Percentiles rank a stretch among this genome's conserved stretches.
Evolutionary conservation across 2,888 invertebrate genomes (phyloP).

Genomic region (Cotesia congregata): DNA sequence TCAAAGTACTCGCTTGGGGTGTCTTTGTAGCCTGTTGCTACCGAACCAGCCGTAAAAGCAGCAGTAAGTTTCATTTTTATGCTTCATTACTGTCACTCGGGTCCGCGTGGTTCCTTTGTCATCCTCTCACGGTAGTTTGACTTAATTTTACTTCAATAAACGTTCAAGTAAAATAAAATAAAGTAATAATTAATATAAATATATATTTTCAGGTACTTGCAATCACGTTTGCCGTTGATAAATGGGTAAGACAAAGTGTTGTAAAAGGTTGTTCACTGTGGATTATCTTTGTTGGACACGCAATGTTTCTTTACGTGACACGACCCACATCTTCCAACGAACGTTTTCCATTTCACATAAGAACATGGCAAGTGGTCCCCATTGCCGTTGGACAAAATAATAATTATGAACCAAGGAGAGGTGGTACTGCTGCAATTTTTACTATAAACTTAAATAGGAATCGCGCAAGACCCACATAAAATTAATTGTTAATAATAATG

Average conservation of each 20-base stretch:
- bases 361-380: constrained; percentile 64
- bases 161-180: neutral
- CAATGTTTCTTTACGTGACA: constrained; percentile 62
- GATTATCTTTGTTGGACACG: constrained; percentile 61
- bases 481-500: neutral
- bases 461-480: constrained; percentile 14
- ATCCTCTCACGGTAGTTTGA: constrained; percentile 59
- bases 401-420: constrained; percentile 60
- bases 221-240: constrained; percentile 76
- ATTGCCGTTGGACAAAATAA: constrained; percentile 60
- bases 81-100: constrained; percentile 61
- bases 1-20: constrained; percentile 85
- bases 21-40: constrained; percentile 77
- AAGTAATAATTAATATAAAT: constrained; percentile 11
- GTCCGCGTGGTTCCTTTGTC: constrained; percentile 63
- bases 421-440: constrained; percentile 52
- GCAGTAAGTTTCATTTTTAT: constrained; percentile 60
- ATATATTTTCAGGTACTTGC: constrained; percentile 78
- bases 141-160: neutral
- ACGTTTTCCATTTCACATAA: constrained; percentile 65
- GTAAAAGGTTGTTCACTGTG: constrained; percentile 69
- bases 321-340: constrained; percentile 59
- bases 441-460: constrained; percentile 51
- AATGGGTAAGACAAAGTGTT: constrained; percentile 84
- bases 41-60: constrained; percentile 58